Percentiles rank a stretch among this genome's conserved stretches.
Evolutionary conservation across 1,140 invertebrate species (phyloP).

Genomic region (Tyrophagus putrescentiae): DNA sequence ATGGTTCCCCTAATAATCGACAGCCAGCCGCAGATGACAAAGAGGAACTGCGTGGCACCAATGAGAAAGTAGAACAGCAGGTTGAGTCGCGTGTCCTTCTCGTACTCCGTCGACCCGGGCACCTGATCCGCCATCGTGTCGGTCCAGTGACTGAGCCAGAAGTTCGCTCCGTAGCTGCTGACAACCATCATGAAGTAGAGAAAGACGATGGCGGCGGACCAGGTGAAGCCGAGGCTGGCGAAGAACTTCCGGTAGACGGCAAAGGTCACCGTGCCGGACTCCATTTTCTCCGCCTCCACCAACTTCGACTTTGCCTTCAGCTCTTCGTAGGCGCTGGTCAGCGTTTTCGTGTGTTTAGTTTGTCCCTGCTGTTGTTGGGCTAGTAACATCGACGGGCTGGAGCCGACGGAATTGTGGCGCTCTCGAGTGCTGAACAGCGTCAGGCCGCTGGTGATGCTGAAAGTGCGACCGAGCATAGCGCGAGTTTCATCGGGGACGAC

Average conservation of each 20-base stretch:
- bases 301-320: constrained; percentile 40
- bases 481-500: no score
- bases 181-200: constrained; percentile 21
- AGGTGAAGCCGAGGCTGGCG: constrained; percentile 3
- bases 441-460: no score
- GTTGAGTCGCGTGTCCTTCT: constrained; percentile 20
- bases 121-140: not conserved
- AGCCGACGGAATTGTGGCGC: no score
- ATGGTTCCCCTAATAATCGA: constrained; percentile 30
- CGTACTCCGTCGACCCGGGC: not conserved
- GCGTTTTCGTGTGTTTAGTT: no score
- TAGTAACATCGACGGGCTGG: no score
- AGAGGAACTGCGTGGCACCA: constrained; percentile 4
- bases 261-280: constrained; percentile 18
- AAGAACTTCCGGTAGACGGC: constrained; percentile 19
- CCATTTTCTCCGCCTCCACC: constrained; percentile 12
- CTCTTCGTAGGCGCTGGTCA: not conserved
- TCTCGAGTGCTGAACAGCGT: no score
- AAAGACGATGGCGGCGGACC: constrained; percentile 17
- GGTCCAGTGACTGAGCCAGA: constrained; percentile 27
- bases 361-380: no score
- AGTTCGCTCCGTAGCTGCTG: constrained; percentile 23
- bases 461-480: no score
- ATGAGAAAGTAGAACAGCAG: constrained; percentile 16
- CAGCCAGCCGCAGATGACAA: constrained; percentile 15